A percentile compares a stretch with the other conserved stretches of the same genome.
These are phyloP conservation scores for Chalcis sispes DNA, from an alignment of 2,888 invertebrate genomes.

Conservation along the genomic window DNA sequence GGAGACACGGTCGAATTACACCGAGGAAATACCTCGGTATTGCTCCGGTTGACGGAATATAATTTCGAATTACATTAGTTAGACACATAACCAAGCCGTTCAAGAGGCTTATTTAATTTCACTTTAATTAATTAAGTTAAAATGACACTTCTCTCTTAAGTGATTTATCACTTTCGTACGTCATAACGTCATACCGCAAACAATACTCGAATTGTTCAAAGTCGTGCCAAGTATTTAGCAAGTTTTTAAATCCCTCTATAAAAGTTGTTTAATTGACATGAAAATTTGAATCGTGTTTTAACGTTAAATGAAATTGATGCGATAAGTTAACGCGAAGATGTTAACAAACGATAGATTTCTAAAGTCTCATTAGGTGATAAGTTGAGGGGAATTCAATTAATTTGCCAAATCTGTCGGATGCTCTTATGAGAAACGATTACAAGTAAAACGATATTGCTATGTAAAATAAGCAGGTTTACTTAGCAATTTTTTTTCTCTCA, in stretches of 20 bases:
- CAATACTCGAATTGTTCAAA: not conserved
- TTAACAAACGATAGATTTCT: not conserved
- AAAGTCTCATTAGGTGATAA: not conserved
- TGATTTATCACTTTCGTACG: slow-evolving; percentile 20
- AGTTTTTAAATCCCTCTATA: too few species aligned
- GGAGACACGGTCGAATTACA: too few species aligned
- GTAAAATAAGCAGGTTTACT: slow-evolving; percentile 13
- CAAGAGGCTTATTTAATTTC: slow-evolving; percentile 1
- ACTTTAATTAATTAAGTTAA: slow-evolving; percentile 27
- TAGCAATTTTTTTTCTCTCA: slow-evolving; percentile 7
- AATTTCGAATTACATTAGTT: slow-evolving; percentile 12
- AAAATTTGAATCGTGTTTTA: too few species aligned
- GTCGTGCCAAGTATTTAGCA: not conserved
- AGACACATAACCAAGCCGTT: not conserved
- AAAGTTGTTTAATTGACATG: too few species aligned
- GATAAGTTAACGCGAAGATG: not conserved
- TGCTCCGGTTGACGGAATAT: too few species aligned
- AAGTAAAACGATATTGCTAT: not conserved
- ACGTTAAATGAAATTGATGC: not conserved
- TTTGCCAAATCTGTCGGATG: not conserved
- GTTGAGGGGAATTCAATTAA: not conserved
- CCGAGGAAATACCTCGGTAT: too few species aligned
- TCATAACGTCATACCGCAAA: slow-evolving; percentile 24
- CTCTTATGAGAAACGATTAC: slow-evolving; percentile 1
- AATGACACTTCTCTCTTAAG: not conserved